These are phyloP conservation scores for Caenorhabditis sp. DNA, from an alignment of 2,888 invertebrate genomes.

Conservation along the genomic window DNA sequence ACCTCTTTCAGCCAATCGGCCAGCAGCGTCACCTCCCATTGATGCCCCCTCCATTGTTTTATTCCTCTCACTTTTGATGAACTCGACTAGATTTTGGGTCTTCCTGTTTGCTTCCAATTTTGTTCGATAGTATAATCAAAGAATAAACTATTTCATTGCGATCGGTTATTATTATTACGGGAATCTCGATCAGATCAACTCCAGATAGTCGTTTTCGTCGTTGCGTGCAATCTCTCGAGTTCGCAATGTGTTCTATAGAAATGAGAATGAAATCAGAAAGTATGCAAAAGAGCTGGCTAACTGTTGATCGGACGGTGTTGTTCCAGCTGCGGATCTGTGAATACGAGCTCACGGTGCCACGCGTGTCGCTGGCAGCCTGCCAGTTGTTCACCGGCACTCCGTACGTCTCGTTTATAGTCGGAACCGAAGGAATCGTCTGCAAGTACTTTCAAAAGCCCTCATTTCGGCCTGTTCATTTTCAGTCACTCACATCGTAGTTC, in stretches of 20 bases:
- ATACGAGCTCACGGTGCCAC: conserved; percentile 22
- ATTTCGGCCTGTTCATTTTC: not conserved
- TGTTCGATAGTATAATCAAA: no score
- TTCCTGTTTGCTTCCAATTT: not conserved
- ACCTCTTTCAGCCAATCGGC: conserved; percentile 68
- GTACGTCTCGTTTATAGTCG: conserved; percentile 7
- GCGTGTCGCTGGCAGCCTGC: conserved; percentile 20
- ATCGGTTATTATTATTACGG: no score
- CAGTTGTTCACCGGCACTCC: conserved; percentile 21
- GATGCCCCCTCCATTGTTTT: conserved; percentile 4
- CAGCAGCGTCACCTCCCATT: conserved; percentile 62
- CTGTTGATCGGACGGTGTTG: conserved; percentile 29
- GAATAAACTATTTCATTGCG: no score
- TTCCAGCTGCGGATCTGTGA: conserved; percentile 36
- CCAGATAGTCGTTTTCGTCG: conserved; percentile 36
- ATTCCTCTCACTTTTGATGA: conserved; percentile 22
- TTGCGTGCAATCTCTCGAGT: not conserved
- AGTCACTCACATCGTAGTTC: conserved; percentile 27
- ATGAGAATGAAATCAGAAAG: no score
- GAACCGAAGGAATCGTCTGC: conserved; percentile 7
- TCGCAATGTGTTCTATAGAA: conserved; percentile 19
- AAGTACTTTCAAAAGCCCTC: not conserved
- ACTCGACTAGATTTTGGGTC: conserved; percentile 1
- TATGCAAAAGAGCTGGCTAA: no score
- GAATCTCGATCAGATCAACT: conserved; percentile 9